Evolutionary conservation across 2,113 vertebrate species (phyloP).

Genomic region (Peucedramus taeniatus): DNA sequence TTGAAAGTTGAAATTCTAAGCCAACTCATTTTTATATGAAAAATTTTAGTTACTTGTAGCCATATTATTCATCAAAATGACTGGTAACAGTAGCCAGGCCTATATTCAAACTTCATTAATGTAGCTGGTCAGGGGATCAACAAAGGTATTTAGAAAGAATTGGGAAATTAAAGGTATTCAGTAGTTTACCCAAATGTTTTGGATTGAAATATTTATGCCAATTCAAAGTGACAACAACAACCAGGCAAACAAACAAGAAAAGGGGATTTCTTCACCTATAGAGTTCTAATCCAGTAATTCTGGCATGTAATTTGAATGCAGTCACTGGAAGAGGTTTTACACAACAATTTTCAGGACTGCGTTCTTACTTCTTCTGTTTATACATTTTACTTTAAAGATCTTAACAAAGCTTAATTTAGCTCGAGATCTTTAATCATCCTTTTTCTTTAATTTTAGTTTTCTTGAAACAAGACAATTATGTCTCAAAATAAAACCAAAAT

Average conservation of each 20-base stretch:
- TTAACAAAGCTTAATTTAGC: neutral
- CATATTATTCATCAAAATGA: neutral
- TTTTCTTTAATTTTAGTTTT: neutral
- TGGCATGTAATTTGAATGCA: neutral
- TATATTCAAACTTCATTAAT: neutral
- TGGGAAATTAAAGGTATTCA: neutral
- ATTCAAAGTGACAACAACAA: neutral
- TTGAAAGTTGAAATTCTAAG: neutral
- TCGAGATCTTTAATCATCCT: neutral
- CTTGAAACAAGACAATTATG: neutral
- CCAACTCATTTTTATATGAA: neutral
- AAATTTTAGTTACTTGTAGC: neutral
- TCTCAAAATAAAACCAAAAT: neutral
- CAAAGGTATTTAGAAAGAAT: neutral
- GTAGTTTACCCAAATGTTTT: neutral
- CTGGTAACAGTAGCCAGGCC: neutral
- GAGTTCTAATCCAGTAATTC: neutral
- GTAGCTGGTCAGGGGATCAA: neutral
- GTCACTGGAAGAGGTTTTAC: neutral
- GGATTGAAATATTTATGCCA: neutral
- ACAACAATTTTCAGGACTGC: rapidly evolving
- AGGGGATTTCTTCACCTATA: neutral
- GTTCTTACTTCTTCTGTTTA: neutral
- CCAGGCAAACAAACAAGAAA: neutral
- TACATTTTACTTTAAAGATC: neutral